Conservation (phyloP, 2,113 vertebrate species). For the Tenebrosternarchus preto region DNA sequence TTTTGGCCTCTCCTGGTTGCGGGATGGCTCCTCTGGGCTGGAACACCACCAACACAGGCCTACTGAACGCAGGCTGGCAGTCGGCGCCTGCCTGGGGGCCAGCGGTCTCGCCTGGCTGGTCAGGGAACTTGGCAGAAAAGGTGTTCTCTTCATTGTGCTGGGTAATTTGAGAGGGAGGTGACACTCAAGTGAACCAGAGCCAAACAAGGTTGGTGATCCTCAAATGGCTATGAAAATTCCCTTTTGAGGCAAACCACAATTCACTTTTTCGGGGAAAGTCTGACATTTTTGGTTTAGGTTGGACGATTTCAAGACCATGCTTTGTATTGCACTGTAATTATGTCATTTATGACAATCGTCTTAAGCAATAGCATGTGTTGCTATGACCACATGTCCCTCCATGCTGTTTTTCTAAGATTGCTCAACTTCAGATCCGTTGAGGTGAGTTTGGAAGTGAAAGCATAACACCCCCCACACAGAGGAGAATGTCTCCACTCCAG, state of each 20-base stretch:
- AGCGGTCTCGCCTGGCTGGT: neutral
- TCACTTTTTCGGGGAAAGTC: neutral
- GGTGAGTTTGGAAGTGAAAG: neutral
- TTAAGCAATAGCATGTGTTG: neutral
- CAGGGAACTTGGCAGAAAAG: conserved; percentile 28
- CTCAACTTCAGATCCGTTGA: neutral
- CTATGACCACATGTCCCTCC: neutral
- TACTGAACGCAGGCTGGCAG: conserved; percentile 40
- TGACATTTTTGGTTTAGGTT: conserved; percentile 9
- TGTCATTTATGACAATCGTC: neutral
- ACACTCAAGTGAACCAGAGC: conserved; percentile 31
- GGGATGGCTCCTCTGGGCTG: conserved; percentile 55
- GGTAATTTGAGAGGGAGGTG: conserved; percentile 41
- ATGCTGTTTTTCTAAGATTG: neutral
- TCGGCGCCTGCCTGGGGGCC: neutral
- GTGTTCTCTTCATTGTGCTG: conserved; percentile 18
- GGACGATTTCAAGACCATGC: neutral
- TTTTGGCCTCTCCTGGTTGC: conserved; percentile 30
- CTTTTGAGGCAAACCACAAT: neutral
- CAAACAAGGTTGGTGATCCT: conserved; percentile 4
- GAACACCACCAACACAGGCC: conserved; percentile 52
- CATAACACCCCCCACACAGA: neutral
- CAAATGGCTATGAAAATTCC: neutral
- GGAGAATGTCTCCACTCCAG: neutral
- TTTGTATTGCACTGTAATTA: neutral